These are phyloP conservation scores for Xiphophorus couchianus DNA, from an alignment of 2,113 vertebrate species.

Conservation along the genomic window DNA sequence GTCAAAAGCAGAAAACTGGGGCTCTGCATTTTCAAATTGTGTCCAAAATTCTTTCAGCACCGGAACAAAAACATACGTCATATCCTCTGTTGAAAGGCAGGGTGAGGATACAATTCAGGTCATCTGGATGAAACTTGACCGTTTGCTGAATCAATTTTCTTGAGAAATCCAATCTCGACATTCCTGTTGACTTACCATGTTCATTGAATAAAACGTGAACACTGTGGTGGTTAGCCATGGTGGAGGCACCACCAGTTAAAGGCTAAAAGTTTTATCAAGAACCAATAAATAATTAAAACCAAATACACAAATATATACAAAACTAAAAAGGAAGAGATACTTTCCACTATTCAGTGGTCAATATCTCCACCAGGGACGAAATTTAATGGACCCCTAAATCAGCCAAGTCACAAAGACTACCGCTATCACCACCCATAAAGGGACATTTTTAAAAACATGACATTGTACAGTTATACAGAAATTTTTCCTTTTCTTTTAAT, in stretches of 20 bases:
- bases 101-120: background rate
- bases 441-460: too few species aligned
- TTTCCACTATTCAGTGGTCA: too few species aligned
- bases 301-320: too few species aligned
- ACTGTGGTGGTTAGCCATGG: background rate
- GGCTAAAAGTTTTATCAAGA: too few species aligned
- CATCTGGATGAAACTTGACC: background rate
- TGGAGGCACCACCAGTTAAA: background rate
- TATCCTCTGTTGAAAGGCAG: background rate
- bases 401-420: too few species aligned
- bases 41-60: background rate
- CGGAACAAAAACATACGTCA: background rate
- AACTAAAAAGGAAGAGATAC: too few species aligned
- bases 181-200: fast-evolving
- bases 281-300: background rate
- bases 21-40: background rate
- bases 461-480: too few species aligned
- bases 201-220: background rate
- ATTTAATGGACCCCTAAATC: too few species aligned
- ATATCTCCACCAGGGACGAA: too few species aligned
- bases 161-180: background rate
- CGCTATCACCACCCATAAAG: too few species aligned
- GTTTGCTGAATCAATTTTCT: too few species aligned
- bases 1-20: background rate
- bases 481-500: too few species aligned